phyloP scores from a whole-genome alignment of 92 coral and sea anemone species.

The Micromussa lordhowensis region DNA sequence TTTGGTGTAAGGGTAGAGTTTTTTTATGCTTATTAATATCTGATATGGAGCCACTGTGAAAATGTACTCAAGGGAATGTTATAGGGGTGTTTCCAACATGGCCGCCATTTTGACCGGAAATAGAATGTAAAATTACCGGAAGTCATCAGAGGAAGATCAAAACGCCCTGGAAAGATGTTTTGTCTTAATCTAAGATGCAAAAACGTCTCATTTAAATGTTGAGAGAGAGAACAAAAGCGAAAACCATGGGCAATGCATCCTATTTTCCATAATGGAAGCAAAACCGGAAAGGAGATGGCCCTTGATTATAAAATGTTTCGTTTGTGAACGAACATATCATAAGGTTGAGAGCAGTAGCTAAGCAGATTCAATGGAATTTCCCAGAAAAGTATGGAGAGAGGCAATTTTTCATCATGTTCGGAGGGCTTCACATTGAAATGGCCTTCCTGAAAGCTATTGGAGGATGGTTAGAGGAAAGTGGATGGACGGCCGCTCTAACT shows the following conservation, averaged over 20 bases:
- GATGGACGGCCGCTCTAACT: too few relatives aligned
- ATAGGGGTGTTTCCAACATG: slow-evolving; percentile 11
- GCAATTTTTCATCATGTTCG: too few relatives aligned
- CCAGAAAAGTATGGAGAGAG: too few relatives aligned
- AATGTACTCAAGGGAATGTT: background rate
- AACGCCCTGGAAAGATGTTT: background rate
- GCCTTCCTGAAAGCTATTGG: too few relatives aligned
- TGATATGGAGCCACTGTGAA: slow-evolving; percentile 23
- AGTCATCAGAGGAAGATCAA: background rate
- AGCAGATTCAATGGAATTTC: too few relatives aligned
- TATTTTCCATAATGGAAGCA: too few relatives aligned
- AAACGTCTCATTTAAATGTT: slow-evolving; percentile 27
- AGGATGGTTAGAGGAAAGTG: too few relatives aligned
- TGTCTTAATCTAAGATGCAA: background rate
- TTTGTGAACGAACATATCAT: too few relatives aligned
- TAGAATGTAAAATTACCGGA: background rate
- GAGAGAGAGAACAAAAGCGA: slow-evolving; percentile 15
- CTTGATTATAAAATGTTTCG: too few relatives aligned
- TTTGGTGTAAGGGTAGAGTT: slow-evolving; percentile 20
- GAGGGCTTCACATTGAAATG: too few relatives aligned
- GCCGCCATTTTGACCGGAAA: slow-evolving; percentile 23
- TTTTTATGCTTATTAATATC: slow-evolving; percentile 5
- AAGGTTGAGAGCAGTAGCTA: too few relatives aligned
- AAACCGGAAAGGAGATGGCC: too few relatives aligned
- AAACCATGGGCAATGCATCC: slow-evolving; percentile 34